Percentiles rank a stretch among this genome's conserved stretches.
Conservation (phyloP, 2,113 vertebrate genomes). For the Columba janthina region DNA sequence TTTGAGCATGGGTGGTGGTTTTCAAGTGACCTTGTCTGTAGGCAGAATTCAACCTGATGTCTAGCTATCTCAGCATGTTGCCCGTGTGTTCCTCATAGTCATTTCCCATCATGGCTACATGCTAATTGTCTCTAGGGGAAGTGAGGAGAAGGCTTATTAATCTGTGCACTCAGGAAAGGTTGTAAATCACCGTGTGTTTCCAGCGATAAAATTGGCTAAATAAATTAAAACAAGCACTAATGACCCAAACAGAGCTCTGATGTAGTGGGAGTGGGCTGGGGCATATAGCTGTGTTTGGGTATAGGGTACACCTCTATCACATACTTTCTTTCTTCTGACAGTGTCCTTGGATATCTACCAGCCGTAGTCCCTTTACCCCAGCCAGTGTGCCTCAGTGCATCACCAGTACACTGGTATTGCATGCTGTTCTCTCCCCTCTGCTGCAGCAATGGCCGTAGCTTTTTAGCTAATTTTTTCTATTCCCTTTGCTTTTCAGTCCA, state of each 20-base stretch:
- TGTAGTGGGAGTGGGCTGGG: constrained; percentile 42
- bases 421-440: not conserved
- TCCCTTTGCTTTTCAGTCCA: not conserved
- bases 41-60: not conserved
- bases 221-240: constrained; percentile 75
- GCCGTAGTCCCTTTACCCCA: not conserved
- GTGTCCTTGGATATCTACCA: not conserved
- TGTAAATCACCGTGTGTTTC: constrained; percentile 69
- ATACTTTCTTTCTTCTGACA: not conserved
- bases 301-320: not conserved
- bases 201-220: constrained; percentile 70
- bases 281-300: not conserved
- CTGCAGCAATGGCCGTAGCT: not conserved
- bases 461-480: not conserved
- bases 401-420: not conserved
- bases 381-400: not conserved
- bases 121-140: constrained; percentile 72
- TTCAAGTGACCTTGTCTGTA: not conserved
- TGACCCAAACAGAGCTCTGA: constrained; percentile 68
- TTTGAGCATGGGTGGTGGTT: not conserved
- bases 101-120: constrained; percentile 57
- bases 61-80: constrained; percentile 15
- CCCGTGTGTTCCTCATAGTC: constrained; percentile 32
- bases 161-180: constrained; percentile 57
- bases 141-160: constrained; percentile 70